Percentiles rank a stretch among this genome's conserved stretches.
phyloP scores from a whole-genome alignment of 2,888 invertebrate species.

The Thymelicus sylvestris region DNA sequence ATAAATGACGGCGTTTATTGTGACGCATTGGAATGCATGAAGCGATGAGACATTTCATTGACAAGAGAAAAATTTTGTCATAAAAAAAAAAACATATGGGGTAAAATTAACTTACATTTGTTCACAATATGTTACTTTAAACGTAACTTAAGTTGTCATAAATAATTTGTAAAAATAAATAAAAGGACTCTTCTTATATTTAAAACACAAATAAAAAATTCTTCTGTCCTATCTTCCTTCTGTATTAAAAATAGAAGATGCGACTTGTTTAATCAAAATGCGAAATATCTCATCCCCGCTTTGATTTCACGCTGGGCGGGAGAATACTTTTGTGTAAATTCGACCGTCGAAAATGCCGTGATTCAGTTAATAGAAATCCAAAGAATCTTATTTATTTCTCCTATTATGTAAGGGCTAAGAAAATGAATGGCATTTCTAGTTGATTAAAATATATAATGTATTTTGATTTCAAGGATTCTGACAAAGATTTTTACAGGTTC shows the following conservation, averaged over 20 bases:
- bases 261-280: slow-evolving; percentile 56
- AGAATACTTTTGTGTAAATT: slow-evolving; percentile 49
- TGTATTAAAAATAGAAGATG: slow-evolving; percentile 55
- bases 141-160: no score
- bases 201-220: not conserved
- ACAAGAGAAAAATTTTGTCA: not conserved
- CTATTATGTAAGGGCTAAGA: slow-evolving; percentile 6
- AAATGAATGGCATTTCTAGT: not conserved
- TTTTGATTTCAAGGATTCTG: not conserved
- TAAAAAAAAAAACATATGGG: no score
- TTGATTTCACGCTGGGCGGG: slow-evolving; percentile 49
- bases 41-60: not conserved
- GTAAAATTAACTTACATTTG: no score
- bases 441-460: not conserved
- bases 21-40: slow-evolving; percentile 48
- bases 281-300: slow-evolving; percentile 49
- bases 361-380: slow-evolving; percentile 14
- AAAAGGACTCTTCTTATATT: no score
- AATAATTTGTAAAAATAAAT: no score
- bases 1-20: slow-evolving; percentile 54
- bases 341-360: slow-evolving; percentile 5
- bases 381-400: slow-evolving; percentile 24
- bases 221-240: slow-evolving; percentile 36
- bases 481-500: no score
- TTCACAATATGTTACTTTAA: no score